Base-by-base conservation (phyloP, 2,113 vertebrate species). In the Larimichthys crocea region DNA sequence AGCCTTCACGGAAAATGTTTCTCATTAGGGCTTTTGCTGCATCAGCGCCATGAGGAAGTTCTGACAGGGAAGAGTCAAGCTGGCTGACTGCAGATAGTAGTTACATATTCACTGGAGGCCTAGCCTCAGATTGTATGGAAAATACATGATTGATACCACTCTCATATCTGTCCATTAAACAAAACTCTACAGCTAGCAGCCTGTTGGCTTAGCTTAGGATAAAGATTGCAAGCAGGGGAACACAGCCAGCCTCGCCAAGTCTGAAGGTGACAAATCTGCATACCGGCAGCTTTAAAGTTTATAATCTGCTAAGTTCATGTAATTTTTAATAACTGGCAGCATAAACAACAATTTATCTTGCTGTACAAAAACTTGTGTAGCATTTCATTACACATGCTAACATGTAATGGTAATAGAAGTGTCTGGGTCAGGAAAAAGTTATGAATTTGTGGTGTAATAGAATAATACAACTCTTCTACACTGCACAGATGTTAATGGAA, bases 11-110 rank as follows among this genome's bases (percentile, higher is more conserved):
- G 59, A 53, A 55, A 56, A 61, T 76, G 82, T 79, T 85, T 74
- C 60, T 72, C 65, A 83, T 85, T 74, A 44, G 19, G 11, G 64
- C 1, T 77, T 74, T 53, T 75, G 69, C 81, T 72, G 65, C 24
- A 15, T 91, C 72, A 80, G 75, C 62, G 64, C 26, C 29, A 53
- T 31, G 19, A 46, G 61, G 22, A 74, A 7, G 24, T 65, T 75
- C 17, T 63, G 69, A 67, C 29, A 31, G 10, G 10, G 76, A 64
- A 1, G 49, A 75, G 14, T 67, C 60, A 69, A 66, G 53, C 56
- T 77, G 49, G 16, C 22, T 66, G 48, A 40, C 60, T 24, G 53
- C 20, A 60, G 48, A 52, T 24, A 80, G 42, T 5, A n/a, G 55
- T 31, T 19, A 50, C 19, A 24, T 83, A 74, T 56, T 66, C 48